phyloP scores from a whole-genome alignment of 37 sponge, comb jelly and placozoan species.

The Aplysina aerophoba region DNA sequence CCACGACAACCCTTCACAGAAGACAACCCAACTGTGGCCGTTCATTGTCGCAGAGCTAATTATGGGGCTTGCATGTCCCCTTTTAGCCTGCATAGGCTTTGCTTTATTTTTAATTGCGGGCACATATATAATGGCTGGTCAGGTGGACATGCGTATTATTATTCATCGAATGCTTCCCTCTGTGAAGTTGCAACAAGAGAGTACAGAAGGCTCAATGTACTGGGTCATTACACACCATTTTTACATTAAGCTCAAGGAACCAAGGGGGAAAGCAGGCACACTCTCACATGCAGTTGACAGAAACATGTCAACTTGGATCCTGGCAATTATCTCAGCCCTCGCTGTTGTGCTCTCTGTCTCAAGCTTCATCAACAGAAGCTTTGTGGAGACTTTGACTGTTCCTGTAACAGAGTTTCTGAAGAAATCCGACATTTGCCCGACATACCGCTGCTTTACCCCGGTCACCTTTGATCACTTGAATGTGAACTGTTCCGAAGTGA shows the following conservation, averaged over 20 bases:
- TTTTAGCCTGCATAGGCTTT: conserved; percentile 28
- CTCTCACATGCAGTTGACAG: background rate
- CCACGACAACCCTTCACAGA: conserved; percentile 10
- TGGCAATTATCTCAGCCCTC: conserved; percentile 26
- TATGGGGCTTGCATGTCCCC: conserved; percentile 40
- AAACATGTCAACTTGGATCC: conserved; percentile 42
- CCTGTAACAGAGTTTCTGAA: background rate
- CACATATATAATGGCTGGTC: conserved; percentile 49
- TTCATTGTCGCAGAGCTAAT: conserved; percentile 56
- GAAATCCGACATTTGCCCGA: background rate
- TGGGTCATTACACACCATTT: conserved; percentile 61
- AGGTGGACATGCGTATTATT: conserved; percentile 33
- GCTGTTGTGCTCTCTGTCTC: conserved; percentile 34
- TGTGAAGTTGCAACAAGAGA: conserved; percentile 39
- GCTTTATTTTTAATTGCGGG: conserved; percentile 39
- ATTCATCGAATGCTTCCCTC: conserved; percentile 42
- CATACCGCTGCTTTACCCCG: conserved; percentile 28
- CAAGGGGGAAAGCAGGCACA: background rate
- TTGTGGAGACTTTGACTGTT: conserved; percentile 8
- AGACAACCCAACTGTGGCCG: conserved; percentile 14
- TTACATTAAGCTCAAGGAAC: conserved; percentile 36
- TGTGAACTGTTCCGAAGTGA: background rate
- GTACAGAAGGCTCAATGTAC: too few species aligned
- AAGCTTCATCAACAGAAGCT: conserved; percentile 41
- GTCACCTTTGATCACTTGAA: background rate